phyloP scores from a whole-genome alignment of 2,113 vertebrate genomes.

The Poecile atricapillus region DNA sequence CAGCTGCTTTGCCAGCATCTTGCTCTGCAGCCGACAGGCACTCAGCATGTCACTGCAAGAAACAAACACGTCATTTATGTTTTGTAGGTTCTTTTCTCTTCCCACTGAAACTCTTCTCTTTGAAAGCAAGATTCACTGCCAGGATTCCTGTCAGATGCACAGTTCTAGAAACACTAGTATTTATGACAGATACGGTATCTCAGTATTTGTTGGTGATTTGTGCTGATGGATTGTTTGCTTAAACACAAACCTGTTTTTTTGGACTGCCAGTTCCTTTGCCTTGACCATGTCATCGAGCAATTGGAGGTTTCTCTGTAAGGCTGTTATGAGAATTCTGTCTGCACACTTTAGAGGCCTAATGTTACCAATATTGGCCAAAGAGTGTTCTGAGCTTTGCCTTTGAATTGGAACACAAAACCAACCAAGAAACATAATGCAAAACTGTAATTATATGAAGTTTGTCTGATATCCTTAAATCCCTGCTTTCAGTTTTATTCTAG shows the following conservation, averaged over 20 bases:
- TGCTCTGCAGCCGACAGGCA: slow-evolving; percentile 68
- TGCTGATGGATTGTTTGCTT: background rate
- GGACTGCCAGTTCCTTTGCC: slow-evolving; percentile 72
- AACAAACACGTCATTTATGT: background rate
- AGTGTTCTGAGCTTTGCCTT: slow-evolving; percentile 40
- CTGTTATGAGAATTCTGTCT: slow-evolving; percentile 53
- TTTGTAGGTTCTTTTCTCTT: background rate
- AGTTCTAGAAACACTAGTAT: background rate
- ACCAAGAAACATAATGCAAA: background rate
- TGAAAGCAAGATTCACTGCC: background rate
- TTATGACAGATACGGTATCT: background rate
- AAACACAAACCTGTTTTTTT: slow-evolving; percentile 75
- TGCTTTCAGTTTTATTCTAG: background rate
- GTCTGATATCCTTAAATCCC: background rate
- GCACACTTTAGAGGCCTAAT: background rate
- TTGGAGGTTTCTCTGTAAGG: slow-evolving; percentile 69
- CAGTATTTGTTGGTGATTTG: background rate
- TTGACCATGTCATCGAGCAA: slow-evolving; percentile 60
- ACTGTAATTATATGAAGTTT: background rate
- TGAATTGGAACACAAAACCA: background rate
- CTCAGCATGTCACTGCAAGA: slow-evolving; percentile 71
- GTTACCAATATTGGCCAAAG: background rate
- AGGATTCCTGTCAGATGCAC: background rate
- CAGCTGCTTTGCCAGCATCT: slow-evolving; percentile 70
- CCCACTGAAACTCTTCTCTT: background rate